phyloP scores from a whole-genome alignment of 2,113 vertebrate species.

The Psophia crepitans region DNA sequence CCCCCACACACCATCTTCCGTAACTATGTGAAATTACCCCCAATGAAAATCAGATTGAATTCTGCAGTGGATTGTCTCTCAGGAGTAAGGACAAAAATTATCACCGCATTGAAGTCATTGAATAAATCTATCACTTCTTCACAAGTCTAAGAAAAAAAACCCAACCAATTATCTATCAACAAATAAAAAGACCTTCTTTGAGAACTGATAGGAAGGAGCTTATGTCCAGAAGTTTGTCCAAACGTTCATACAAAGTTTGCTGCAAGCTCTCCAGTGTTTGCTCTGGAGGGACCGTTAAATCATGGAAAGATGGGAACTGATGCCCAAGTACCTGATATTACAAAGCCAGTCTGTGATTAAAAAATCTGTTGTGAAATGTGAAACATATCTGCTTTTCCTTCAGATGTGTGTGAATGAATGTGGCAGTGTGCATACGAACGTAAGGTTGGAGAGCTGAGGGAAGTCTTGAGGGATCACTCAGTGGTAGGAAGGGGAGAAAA shows the following conservation, averaged over 20 bases:
- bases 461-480: not conserved
- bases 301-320: not conserved
- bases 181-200: not conserved
- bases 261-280: not conserved
- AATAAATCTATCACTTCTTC: not conserved
- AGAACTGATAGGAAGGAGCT: not conserved
- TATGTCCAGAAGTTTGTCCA: not conserved
- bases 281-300: not conserved
- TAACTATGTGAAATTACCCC: not conserved
- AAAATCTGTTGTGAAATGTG: not conserved
- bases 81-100: not conserved
- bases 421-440: not conserved
- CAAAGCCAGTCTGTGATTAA: not conserved
- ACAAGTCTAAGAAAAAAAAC: not conserved
- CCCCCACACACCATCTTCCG: not conserved
- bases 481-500: not conserved
- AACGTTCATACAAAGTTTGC: not conserved
- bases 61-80: not conserved
- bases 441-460: not conserved
- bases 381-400: not conserved
- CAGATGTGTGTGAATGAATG: not conserved
- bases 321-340: not conserved
- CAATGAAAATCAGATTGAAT: not conserved
- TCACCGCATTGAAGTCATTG: not conserved
- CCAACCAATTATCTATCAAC: not conserved